Base-by-base conservation (phyloP, 2,888 invertebrate species). In the Pseudococcus viburni region DNA sequence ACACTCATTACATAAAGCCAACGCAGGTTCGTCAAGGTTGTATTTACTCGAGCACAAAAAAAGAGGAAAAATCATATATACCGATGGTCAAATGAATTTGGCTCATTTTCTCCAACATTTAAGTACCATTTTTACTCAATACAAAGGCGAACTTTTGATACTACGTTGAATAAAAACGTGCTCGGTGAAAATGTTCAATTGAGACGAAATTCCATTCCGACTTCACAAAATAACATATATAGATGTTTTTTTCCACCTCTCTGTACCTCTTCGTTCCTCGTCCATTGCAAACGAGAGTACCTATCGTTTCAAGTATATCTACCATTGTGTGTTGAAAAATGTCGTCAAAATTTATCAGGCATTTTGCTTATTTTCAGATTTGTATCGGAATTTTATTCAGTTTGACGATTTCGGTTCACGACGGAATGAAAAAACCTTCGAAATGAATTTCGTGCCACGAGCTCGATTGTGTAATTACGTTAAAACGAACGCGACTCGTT, bases 281-380 rank as follows among this genome's bases (percentile, higher is more conserved):
- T 33, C 26, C 26, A 33, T 51, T 51, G 51, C 15, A 33, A 33
- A 51, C 51, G 22, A 64, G 22, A 64, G 64, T 64, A 64, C 64
- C 64, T 64, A 33, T 33, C 26, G 26, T 64, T 64, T 64, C 64
- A 64, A 64, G 64, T 64, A 17, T 51, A 19, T 22, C 22, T 19
- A 7, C 64, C 51, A 64, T 64, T 64, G 64, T 64, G 64, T 22
- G 64, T 64, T 22, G 64, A 33, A 33, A 64, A 64, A 64, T 64
- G 64, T 64, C 19, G 64, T 19, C 64, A 64, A 64, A 64, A 64
- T 64, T 64, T 64, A 64, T 64, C 64, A 64, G 64, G 19, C 64
- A 22, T 33, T 64, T 59, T 64, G 64, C 64, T 33, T 33, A 33
- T 64, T 64, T 64, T 22, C 22, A 64, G 64, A 64, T 64, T 22